Percentiles rank a stretch among this genome's conserved stretches.
These are phyloP conservation scores for Dryocosmus kuriphilus DNA, from an alignment of 2,888 invertebrate species.

Conservation along the genomic window DNA sequence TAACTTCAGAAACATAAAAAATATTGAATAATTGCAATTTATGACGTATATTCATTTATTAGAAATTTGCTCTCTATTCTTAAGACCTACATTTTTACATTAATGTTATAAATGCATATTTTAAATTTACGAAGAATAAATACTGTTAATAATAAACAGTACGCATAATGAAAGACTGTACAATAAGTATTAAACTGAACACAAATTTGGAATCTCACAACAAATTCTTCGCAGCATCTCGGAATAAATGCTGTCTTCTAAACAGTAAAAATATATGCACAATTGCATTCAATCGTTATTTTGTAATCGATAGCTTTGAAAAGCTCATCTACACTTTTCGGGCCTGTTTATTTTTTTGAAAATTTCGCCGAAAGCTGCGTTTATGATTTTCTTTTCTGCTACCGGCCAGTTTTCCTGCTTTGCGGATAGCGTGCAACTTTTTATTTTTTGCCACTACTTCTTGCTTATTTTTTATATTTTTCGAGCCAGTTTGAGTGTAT, in stretches of 20 bases:
- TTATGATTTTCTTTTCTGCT: slow-evolving; percentile 70
- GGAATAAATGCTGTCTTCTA: background rate
- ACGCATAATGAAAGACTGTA: background rate
- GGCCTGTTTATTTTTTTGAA: slow-evolving; percentile 18
- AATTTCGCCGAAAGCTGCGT: slow-evolving; percentile 65
- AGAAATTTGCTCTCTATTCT: background rate
- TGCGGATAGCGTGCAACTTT: slow-evolving; percentile 76
- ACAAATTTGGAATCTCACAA: background rate
- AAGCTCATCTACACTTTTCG: background rate
- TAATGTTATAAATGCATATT: background rate
- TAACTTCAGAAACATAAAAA: too few relatives aligned
- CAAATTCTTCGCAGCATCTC: background rate
- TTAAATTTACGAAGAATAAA: background rate
- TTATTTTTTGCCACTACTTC: slow-evolving; percentile 76
- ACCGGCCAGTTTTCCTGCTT: slow-evolving; percentile 74
- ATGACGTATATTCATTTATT: background rate
- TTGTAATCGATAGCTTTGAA: background rate
- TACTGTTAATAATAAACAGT: background rate
- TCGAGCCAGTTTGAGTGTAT: slow-evolving; percentile 75
- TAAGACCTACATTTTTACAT: background rate
- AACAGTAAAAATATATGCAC: background rate
- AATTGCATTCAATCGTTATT: background rate
- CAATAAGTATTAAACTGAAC: background rate
- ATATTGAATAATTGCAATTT: background rate
- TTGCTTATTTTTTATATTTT: slow-evolving; percentile 68